Conservation (phyloP, 2,888 invertebrate genomes). For the Mimas tiliae region DNA sequence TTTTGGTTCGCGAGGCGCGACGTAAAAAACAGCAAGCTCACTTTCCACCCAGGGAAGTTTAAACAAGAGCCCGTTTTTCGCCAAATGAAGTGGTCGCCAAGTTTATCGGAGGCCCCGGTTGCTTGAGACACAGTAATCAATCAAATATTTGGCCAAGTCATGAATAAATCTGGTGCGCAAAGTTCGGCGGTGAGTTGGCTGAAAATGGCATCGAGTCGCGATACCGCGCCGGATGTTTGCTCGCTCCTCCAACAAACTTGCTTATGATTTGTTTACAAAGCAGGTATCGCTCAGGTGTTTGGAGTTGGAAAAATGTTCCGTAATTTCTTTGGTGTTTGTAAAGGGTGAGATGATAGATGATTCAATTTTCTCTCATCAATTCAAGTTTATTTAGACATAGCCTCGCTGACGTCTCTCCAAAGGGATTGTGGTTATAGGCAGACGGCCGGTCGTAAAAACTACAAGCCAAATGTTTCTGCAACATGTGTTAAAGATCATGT, state of each 20-base stretch:
- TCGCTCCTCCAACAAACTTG: slow-evolving; percentile 16
- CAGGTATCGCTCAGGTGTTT: slow-evolving; percentile 24
- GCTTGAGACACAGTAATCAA: slow-evolving; percentile 77
- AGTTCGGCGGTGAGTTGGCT: slow-evolving; percentile 27
- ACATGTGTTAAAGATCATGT: no score
- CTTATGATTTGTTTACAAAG: slow-evolving; percentile 27
- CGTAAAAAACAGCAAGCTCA: slow-evolving; percentile 64
- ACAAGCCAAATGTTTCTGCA: no score
- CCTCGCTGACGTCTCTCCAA: no score
- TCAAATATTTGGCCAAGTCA: slow-evolving; percentile 80
- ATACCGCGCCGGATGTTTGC: slow-evolving; percentile 24
- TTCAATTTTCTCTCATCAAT: neutral
- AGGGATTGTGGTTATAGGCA: no score
- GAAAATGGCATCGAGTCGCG: slow-evolving; percentile 20
- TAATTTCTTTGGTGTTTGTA: neutral
- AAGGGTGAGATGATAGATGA: slow-evolving; percentile 5
- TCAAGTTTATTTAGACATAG: no score
- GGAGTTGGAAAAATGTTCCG: slow-evolving; percentile 1
- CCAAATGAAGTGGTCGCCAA: slow-evolving; percentile 76
- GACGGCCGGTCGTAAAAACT: no score
- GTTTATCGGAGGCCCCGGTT: slow-evolving; percentile 73
- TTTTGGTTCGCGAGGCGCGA: slow-evolving; percentile 39
- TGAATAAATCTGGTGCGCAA: slow-evolving; percentile 72
- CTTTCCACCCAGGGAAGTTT: slow-evolving; percentile 57
- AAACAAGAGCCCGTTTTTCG: slow-evolving; percentile 68